Base-by-base conservation (phyloP, 2,888 invertebrate genomes). In the Chesias legatella region DNA sequence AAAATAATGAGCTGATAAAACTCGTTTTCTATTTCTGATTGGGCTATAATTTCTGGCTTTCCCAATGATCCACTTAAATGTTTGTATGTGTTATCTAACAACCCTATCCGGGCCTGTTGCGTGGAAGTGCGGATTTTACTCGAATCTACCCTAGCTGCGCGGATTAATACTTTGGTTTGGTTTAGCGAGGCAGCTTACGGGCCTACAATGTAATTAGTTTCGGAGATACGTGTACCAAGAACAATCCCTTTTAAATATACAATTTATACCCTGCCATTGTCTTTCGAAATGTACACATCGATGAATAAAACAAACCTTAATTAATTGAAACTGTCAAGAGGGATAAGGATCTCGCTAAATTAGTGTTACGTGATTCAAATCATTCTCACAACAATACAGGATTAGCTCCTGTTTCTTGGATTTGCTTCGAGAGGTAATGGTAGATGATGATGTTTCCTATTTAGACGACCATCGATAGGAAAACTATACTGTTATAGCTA, bases 181-280 rank as follows among this genome's bases (percentile, higher is more conserved):
- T 60, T 64, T 58, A 58, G 62, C 59, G 57, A 51, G 43, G 57
- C 51, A 60, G 68, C 67, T 72, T 70, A 70, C 58, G 49, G 47
- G 62, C 61, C 64, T 70, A 62, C 51, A 55, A 51, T 59, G 61
- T 68, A 70, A 72, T 72, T 72, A 70, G 64, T 67, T 68, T 67
- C 49, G 51, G 60, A 54, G 57, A 53, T 53, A 58, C 64, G 56
- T 57, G 56, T 57, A 53, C 51, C 51, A 55, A 45, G 56, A 58
- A 58, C 57, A 56, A 56, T 54, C 39, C 53, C 56, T 49, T 38
- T 32, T 49, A 51, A 37, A 35, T 35, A 31, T 34, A 30, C 31
- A 11, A 31, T 35, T 41, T 35, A 41, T 41, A 23, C 10, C 25
- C 9, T 9, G 27, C 40, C 26, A 34, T 31, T 35, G 34, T 34